Evolutionary conservation across 2,797 vertebrate species (phyloP), one percentile per base, ranked within the genome.

Genomic region (Spondyliosoma cantharus): DNA sequence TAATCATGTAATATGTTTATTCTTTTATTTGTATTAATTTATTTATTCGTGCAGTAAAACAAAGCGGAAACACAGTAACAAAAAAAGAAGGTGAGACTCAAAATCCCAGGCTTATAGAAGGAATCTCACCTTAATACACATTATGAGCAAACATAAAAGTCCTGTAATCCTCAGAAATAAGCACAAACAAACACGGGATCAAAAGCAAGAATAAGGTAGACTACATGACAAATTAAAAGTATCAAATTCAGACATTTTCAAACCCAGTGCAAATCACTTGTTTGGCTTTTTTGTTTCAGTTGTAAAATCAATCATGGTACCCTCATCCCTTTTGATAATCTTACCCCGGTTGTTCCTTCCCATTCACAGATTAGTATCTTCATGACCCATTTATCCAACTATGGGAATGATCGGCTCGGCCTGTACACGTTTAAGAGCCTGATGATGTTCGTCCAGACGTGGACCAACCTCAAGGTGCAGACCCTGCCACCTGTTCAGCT

Each of bases 361-460:
- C 11, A 9, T 70, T 11, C 0, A 74, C 92, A 99, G 98, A 99
- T 99, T 86, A 99, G 98, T 90, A 98, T 99, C 91, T 99, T 99
- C 92, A 99, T 99, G 98, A 99, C 98, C 19, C 98, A 99, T 82
- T 93, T 99, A 89, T 99, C 98, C 86, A 99, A 99, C 92, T 99
- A 99, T 0, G 98, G 98, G 27, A 99, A 99, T 0, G 98, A 99
- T 84, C 97, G 98, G 62, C 95, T 99, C 63, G 98, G 98, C 80
- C 93, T 99, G 65, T 99, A 99, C 91, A 99, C 98, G 76, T 99
- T 99, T 85, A 98, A 97, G 92, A 98, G 97, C 90, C 93, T 99
- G 91, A 96, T 98, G 89, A 96, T 92, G 90, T 99, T 99, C 76
- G 90, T 98, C 68, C 96, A 97, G 92, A 97, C 97, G 16, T 99